Evolutionary conservation across 1,140 invertebrate species (phyloP).

Genomic region (Trichonephila inaurata): DNA sequence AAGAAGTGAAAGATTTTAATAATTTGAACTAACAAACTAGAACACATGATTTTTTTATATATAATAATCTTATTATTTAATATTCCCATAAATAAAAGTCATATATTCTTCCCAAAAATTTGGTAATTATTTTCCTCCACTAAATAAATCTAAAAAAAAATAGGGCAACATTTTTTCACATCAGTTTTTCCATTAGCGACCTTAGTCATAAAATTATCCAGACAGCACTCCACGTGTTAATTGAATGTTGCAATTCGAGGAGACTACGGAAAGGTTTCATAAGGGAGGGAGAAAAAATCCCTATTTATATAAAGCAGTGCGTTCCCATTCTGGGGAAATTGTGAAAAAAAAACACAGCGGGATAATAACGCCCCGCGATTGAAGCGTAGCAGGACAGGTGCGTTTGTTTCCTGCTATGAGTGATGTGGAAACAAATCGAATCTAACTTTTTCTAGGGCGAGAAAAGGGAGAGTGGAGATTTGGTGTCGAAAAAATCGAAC

Average conservation of each 20-base stretch:
- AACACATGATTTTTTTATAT: too few species aligned
- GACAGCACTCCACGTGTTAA: not conserved
- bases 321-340: not conserved
- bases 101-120: too few species aligned
- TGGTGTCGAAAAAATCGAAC: not conserved
- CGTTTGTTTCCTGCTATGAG: not conserved
- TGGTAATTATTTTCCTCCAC: too few species aligned
- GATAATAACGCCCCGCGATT: not conserved
- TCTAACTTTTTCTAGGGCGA: not conserved
- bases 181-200: too few species aligned
- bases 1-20: too few species aligned
- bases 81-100: too few species aligned
- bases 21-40: too few species aligned
- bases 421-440: not conserved
- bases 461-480: constrained; percentile 19
- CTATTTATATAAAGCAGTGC: not conserved
- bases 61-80: too few species aligned
- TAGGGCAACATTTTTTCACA: too few species aligned
- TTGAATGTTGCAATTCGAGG: not conserved
- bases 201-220: too few species aligned
- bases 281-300: not conserved
- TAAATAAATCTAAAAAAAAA: too few species aligned
- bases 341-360: not conserved
- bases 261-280: not conserved
- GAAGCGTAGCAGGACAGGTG: constrained; percentile 2